phyloP scores from a whole-genome alignment of 2,888 invertebrate genomes.

The Latheticus oryzae region DNA sequence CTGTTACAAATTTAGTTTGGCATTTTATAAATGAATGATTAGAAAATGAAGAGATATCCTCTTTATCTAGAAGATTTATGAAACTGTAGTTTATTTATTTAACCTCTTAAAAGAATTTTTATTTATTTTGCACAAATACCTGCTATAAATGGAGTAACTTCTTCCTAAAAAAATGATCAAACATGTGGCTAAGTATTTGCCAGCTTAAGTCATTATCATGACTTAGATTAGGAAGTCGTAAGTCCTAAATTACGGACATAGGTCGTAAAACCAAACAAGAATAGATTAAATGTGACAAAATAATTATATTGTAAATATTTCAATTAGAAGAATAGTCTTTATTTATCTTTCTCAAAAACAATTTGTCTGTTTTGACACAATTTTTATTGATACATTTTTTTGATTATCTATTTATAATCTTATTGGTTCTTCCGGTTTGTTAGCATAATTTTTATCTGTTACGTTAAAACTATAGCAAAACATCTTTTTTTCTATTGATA shows the following conservation, averaged over 20 bases:
- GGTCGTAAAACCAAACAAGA: too few relatives aligned
- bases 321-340: too few relatives aligned
- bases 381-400: slow-evolving; percentile 6
- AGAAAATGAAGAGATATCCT: slow-evolving; percentile 17
- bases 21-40: slow-evolving; percentile 31
- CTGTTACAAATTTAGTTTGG: slow-evolving; percentile 20
- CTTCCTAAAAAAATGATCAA: too few relatives aligned
- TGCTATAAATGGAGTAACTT: too few relatives aligned
- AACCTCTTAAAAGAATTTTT: too few relatives aligned
- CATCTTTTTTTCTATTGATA: neutral
- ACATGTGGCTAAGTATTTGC: too few relatives aligned
- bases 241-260: too few relatives aligned
- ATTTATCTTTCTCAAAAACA: neutral
- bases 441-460: slow-evolving; percentile 7
- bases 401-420: slow-evolving; percentile 2
- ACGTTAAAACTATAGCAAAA: slow-evolving; percentile 2
- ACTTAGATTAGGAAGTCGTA: too few relatives aligned
- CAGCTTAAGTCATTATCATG: too few relatives aligned
- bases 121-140: too few relatives aligned
- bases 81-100: slow-evolving; percentile 21
- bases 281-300: too few relatives aligned
- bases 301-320: too few relatives aligned
- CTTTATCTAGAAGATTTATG: slow-evolving; percentile 28
- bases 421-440: slow-evolving; percentile 10
- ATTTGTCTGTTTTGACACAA: slow-evolving; percentile 2